These are phyloP conservation scores for Grus americana DNA, from an alignment of 2,113 vertebrate genomes.

Conservation along the genomic window DNA sequence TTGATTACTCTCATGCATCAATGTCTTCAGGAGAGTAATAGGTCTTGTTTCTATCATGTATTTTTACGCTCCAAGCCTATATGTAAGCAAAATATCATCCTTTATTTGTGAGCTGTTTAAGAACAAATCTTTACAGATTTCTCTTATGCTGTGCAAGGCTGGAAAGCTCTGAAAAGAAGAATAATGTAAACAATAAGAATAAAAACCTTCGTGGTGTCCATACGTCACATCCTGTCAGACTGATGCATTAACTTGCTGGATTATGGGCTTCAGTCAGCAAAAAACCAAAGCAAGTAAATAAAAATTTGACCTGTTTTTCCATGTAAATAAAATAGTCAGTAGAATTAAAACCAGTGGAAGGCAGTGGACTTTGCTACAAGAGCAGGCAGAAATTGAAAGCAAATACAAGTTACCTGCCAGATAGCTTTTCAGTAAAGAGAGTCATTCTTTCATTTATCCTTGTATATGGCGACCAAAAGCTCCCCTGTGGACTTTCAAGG, in stretches of 20 bases:
- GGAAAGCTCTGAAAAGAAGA: neutral
- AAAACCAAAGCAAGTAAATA: neutral
- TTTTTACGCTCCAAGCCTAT: neutral
- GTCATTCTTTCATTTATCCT: neutral
- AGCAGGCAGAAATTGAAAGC: neutral
- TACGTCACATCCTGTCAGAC: neutral
- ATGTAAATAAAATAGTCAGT: neutral
- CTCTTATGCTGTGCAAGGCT: neutral
- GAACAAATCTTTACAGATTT: neutral
- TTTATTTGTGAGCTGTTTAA: neutral
- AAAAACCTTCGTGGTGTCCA: neutral
- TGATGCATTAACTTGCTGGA: neutral
- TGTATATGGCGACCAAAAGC: neutral
- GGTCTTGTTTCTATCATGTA: neutral
- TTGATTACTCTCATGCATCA: constrained; percentile 27
- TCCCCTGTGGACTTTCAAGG: neutral
- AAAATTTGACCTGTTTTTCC: constrained; percentile 16
- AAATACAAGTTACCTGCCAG: neutral
- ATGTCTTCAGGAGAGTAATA: constrained; percentile 12
- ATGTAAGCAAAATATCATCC: neutral
- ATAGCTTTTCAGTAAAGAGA: neutral
- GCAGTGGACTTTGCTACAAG: neutral
- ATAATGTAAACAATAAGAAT: neutral
- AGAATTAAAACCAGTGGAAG: neutral
- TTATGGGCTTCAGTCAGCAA: neutral